Percentiles rank a stretch among this genome's conserved stretches.
These are phyloP conservation scores for Punctoribates punctum DNA, from an alignment of 2,888 invertebrate genomes.

Conservation along the genomic window DNA sequence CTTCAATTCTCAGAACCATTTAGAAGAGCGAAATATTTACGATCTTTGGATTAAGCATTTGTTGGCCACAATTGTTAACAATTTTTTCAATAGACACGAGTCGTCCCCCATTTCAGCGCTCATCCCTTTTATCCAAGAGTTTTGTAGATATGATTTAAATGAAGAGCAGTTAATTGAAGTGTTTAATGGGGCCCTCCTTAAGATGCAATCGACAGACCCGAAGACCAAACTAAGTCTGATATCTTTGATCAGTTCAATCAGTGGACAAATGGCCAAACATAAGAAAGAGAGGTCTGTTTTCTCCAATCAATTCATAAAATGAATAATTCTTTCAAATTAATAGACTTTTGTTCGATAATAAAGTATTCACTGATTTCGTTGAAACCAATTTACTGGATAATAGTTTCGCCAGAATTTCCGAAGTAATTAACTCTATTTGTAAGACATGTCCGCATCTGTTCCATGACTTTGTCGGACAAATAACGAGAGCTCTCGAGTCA, in stretches of 20 bases:
- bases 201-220: too few species aligned
- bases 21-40: slow-evolving; percentile 2
- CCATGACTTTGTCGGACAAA: slow-evolving; percentile 9
- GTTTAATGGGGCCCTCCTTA: not conserved
- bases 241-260: too few species aligned
- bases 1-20: not conserved
- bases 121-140: not conserved
- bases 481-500: not conserved
- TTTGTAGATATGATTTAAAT: slow-evolving; percentile 1
- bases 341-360: not conserved
- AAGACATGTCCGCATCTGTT: not conserved
- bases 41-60: not conserved
- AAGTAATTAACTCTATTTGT: not conserved
- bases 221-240: too few species aligned
- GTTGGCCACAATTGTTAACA: not conserved
- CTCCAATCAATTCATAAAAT: too few species aligned
- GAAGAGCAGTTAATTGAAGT: not conserved
- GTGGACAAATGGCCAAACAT: too few species aligned
- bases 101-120: not conserved
- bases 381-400: slow-evolving; percentile 5
- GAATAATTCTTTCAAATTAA: not conserved
- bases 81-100: not conserved
- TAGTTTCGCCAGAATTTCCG: not conserved
- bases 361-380: not conserved
- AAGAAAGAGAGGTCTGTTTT: not conserved